phyloP scores from a whole-genome alignment of 2,888 invertebrate genomes.

The Ophion costatus region DNA sequence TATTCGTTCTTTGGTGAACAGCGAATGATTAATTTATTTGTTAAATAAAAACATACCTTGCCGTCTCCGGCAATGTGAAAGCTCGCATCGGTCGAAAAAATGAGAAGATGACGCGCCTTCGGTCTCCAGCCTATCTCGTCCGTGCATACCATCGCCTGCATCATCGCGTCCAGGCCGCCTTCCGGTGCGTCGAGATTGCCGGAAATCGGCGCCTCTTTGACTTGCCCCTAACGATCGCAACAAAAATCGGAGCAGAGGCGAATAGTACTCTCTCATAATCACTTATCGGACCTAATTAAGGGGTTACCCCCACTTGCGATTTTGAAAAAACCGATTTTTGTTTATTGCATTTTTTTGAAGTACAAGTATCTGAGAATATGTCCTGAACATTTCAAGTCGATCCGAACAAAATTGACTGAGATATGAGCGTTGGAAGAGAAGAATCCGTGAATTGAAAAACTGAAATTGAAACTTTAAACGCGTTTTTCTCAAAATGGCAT shows the following conservation, averaged over 20 bases:
- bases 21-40: background rate
- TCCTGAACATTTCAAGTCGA: too few relatives aligned
- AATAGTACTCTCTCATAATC: background rate
- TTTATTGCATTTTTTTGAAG: too few relatives aligned
- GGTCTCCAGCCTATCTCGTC: constrained; percentile 91
- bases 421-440: too few relatives aligned
- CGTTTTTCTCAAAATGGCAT: too few relatives aligned
- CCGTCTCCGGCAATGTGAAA: constrained; percentile 87
- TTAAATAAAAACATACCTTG: constrained; percentile 82
- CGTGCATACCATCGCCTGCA: constrained; percentile 92
- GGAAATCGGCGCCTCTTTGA: constrained; percentile 84
- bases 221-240: constrained; percentile 70
- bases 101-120: constrained; percentile 89
- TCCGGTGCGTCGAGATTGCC: constrained; percentile 89
- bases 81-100: constrained; percentile 91
- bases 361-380: too few relatives aligned
- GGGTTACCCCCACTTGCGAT: too few relatives aligned
- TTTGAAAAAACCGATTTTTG: too few relatives aligned
- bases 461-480: too few relatives aligned
- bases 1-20: background rate
- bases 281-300: background rate
- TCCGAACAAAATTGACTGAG: too few relatives aligned
- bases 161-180: constrained; percentile 94
- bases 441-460: too few relatives aligned
- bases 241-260: background rate